Evolutionary conservation across 2,113 vertebrate genomes (phyloP).

Genomic region (Pelvicachromis taeniatus): DNA sequence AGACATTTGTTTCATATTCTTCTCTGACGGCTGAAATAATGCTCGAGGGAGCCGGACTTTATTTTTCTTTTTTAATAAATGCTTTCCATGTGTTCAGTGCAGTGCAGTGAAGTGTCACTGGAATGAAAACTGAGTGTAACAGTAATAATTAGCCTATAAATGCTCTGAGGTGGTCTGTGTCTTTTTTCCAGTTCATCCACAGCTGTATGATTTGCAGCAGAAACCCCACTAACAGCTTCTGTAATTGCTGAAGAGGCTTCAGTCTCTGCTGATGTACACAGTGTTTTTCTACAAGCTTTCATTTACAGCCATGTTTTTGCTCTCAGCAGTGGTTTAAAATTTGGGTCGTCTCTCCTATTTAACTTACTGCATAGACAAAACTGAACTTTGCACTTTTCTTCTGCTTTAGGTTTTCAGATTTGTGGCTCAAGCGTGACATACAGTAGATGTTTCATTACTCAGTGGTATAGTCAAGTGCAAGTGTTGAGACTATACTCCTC

Average conservation of each 20-base stretch:
- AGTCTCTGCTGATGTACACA: neutral
- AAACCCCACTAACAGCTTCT: neutral
- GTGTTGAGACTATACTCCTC: slow-evolving; percentile 42
- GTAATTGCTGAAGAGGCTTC: neutral
- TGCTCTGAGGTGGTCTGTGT: slow-evolving; percentile 7
- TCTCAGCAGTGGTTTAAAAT: neutral
- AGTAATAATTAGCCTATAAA: slow-evolving; percentile 7
- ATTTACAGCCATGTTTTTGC: neutral
- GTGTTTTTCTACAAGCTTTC: neutral
- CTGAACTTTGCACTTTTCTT: neutral
- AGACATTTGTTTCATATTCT: slow-evolving; percentile 24
- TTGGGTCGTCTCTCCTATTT: slow-evolving; percentile 1
- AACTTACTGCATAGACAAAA: neutral
- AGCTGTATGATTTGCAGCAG: neutral
- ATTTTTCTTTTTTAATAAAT: neutral
- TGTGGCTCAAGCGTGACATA: slow-evolving; percentile 36
- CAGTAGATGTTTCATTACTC: slow-evolving; percentile 32
- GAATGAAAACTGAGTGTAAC: neutral
- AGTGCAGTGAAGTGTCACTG: slow-evolving; percentile 21
- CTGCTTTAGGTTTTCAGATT: slow-evolving; percentile 49
- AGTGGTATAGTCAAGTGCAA: slow-evolving; percentile 44
- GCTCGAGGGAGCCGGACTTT: neutral
- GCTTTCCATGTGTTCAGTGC: slow-evolving; percentile 2
- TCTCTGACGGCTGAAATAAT: neutral
- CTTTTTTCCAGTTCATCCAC: neutral